Evolutionary conservation across 2,113 vertebrate genomes (phyloP).

Genomic region (Chaetodon auriga): DNA sequence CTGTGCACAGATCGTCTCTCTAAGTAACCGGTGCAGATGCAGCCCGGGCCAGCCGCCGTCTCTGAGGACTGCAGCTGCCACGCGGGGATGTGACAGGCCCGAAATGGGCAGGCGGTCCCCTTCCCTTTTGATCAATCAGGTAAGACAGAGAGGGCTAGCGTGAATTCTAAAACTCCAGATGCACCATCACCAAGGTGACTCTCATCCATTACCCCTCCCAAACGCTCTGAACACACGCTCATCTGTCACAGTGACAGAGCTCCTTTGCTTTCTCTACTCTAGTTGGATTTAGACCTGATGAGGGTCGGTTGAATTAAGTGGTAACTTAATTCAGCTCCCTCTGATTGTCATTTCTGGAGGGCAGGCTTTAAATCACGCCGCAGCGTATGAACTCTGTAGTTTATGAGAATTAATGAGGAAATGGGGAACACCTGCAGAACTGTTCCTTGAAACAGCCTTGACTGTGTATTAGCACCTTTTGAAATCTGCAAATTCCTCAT

Average conservation of each 20-base stretch:
- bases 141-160: slow-evolving; percentile 52
- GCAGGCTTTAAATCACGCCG: slow-evolving; percentile 19
- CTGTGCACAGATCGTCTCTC: slow-evolving; percentile 32
- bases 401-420: slow-evolving; percentile 4
- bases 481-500: not conserved
- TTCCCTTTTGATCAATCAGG: slow-evolving; percentile 81
- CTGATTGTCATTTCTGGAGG: slow-evolving; percentile 40
- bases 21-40: slow-evolving; percentile 64
- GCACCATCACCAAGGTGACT: slow-evolving; percentile 76
- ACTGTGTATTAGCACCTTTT: slow-evolving; percentile 7
- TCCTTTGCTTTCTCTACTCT: slow-evolving; percentile 41
- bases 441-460: not conserved
- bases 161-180: slow-evolving; percentile 77
- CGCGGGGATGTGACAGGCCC: slow-evolving; percentile 60
- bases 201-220: slow-evolving; percentile 61
- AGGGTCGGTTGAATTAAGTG: slow-evolving; percentile 46
- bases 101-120: slow-evolving; percentile 64
- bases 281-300: slow-evolving; percentile 49
- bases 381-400: slow-evolving; percentile 1
- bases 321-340: slow-evolving; percentile 38
- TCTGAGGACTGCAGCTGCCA: slow-evolving; percentile 70
- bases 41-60: slow-evolving; percentile 25
- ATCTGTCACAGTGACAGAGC: slow-evolving; percentile 61
- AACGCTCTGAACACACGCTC: slow-evolving; percentile 53
- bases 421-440: slow-evolving; percentile 2